Percentiles rank a stretch among this genome's conserved stretches.
Evolutionary conservation across 2,888 invertebrate species (phyloP).

Genomic region (Ichneumoninae sp.): DNA sequence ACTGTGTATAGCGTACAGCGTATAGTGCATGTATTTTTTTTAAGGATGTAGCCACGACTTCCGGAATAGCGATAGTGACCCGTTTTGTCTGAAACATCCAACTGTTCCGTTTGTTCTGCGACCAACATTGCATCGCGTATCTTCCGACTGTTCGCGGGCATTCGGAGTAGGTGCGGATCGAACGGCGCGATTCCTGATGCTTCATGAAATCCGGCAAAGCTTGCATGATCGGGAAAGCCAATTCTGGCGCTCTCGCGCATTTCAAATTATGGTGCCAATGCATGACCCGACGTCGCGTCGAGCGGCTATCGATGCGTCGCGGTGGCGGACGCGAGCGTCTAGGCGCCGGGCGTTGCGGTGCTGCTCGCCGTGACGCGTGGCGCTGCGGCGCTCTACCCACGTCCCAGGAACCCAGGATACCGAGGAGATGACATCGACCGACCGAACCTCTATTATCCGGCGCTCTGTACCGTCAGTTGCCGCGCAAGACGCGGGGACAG

Average conservation of each 20-base stretch:
- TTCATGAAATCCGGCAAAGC: constrained; percentile 30
- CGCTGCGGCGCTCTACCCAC: constrained; percentile 82
- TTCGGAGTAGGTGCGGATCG: not conserved
- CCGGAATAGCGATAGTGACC: not conserved
- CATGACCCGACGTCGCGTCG: constrained; percentile 32
- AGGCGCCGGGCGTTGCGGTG: constrained; percentile 81
- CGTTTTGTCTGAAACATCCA: not conserved
- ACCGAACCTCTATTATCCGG: constrained; percentile 23
- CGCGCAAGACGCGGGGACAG: not conserved
- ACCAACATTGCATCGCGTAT: not conserved
- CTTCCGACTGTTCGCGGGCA: not conserved
- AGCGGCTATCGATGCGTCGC: constrained; percentile 72
- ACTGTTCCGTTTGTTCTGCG: not conserved
- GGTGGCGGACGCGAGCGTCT: constrained; percentile 74
- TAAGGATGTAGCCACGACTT: not conserved
- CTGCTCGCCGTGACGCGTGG: constrained; percentile 83
- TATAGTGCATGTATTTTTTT: not conserved
- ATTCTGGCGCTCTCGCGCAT: not conserved
- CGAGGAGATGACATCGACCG: constrained; percentile 47
- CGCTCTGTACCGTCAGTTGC: not conserved
- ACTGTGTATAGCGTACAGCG: too few species aligned
- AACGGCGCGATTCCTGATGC: constrained; percentile 15
- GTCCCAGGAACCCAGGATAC: constrained; percentile 75
- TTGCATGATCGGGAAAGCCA: constrained; percentile 12
- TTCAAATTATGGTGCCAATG: constrained; percentile 8